Evolutionary conservation across 2,888 invertebrate genomes (phyloP), one percentile per base, ranked within the genome.

Genomic region (Octonoba sinensis): DNA sequence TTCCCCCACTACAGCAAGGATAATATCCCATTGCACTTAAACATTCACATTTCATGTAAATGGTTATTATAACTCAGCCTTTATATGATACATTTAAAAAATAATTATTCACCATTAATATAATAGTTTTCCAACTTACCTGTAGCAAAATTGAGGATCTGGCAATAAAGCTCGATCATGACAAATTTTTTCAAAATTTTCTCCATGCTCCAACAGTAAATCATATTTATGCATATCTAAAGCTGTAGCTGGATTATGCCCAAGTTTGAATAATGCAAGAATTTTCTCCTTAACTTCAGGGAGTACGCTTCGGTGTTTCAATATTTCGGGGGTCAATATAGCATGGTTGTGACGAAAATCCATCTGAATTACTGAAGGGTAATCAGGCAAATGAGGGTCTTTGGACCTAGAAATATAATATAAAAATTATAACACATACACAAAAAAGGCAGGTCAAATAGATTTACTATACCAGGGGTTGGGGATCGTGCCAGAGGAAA

Each of bases 201-300:
- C 82, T 0, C 82, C 82, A 67, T 82, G 70, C 56, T 82, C 82
- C 24, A 82, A 20, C 18, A 74, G 56, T 6, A 82, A 27, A 15
- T 82, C 82, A 54, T 76, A 82, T n/a, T 76, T 76, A n/a, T 82
- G 82, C 82, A 82, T 82, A 24, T 82, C 82, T n/a, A 82, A 36
- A 13, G 82, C 82, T 24, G 82, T 82, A 15, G 71, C 51, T 54
- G 82, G 82, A 22, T 82, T 82, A 18, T 82, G 82, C 1, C 82
- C 82, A 1, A 76, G 54, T 36, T 56, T 36, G 24, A 76, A 82
- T 1, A 82, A 27, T 3, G 62, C 4, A 3, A 82, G 60, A 12
- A 82, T 82, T 46, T 82, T 82, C 44, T 76, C 76, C 51, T 72
- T 76, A 8, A 82, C 76, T 16, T 82, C 82, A 11, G 82, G 76